Percentiles rank a stretch among this genome's conserved stretches.
Evolutionary conservation across 2,113 vertebrate genomes (phyloP).

Genomic region (Melozone crissalis): DNA sequence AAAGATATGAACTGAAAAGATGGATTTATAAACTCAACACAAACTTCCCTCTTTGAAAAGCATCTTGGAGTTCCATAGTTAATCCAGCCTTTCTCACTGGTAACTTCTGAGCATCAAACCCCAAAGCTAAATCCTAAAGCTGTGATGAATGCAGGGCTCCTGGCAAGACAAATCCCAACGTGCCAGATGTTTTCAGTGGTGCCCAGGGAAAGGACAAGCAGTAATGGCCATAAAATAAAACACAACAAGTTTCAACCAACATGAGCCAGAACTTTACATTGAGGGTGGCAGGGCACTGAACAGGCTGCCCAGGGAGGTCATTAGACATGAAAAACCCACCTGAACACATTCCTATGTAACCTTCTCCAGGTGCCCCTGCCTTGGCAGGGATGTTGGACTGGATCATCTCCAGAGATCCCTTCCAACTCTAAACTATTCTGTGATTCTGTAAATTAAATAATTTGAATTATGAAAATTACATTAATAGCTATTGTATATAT

Average conservation of each 20-base stretch:
- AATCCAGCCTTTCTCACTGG: background rate
- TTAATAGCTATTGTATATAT: background rate
- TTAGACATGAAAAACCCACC: background rate
- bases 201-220: background rate
- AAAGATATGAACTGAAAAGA: background rate
- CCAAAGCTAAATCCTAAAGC: background rate
- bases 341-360: background rate
- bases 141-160: background rate
- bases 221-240: background rate
- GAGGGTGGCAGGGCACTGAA: background rate
- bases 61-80: background rate
- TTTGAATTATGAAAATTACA: background rate
- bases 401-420: background rate
- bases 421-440: background rate
- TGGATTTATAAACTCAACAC: background rate
- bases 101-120: background rate
- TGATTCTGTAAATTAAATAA: background rate
- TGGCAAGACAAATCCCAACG: background rate
- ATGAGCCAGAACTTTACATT: accelerated
- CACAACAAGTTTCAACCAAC: background rate
- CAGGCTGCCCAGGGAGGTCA: background rate
- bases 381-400: background rate
- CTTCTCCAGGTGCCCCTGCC: background rate
- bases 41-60: background rate
- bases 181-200: background rate